Evolutionary conservation across 1,140 invertebrate genomes (phyloP), one percentile per base, ranked within the genome.

Genomic region (Penaeus indicus): DNA sequence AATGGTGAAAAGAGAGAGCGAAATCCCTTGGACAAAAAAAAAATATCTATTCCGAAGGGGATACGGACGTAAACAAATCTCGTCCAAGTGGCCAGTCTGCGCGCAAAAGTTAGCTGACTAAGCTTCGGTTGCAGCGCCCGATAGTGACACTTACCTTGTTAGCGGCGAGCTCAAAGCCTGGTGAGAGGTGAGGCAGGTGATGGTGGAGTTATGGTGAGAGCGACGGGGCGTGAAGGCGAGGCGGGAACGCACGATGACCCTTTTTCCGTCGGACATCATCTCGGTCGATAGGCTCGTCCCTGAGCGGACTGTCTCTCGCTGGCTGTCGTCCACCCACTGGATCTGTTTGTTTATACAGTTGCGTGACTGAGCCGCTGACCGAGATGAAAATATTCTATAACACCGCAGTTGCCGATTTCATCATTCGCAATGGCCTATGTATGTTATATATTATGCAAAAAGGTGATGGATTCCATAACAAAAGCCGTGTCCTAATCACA

Each of bases 161-260:
- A 91, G 91, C 0, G 91, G 90, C 32, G 91, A 90, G 63, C 83
- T 90, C 38, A 91, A 86, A 3, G 91, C 91, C 84, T 90, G 90
- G 72, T 93, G 93, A 67, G 92, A 92, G 22, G 92, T 92, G 25
- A 92, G 91, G 84, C 93, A 93, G n/a, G 92, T 92, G 25, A 93
- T 80, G 62, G 91, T 91, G 81, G 92, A 92, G 27, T 92, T 92
- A 75, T 92, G 91, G 84, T 93, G 93, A 13, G 92, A 91, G 22
- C 90, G 88, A 7, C 90, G 90, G 11, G 92, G 92, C 0, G 91
- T 92, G 72, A 93, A 92, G 18, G 91, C 92, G 18, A 93, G 88
- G 32, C 91, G 91, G 72, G 92, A 93, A 22, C 90, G 91, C 19
- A 92, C 92, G 16, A 91, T 88, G 32, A 92, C 92, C 7, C 92